Percentiles rank a stretch among this genome's conserved stretches.
Conservation (phyloP, 2,113 vertebrate species). For the sheep (Ovis aries) region ARS-UI_Ramb_v3.0 NC_056056.1:164181001-164181500, state of each 20-base stretch:
- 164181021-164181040: conserved; percentile 59
- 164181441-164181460: conserved; percentile 60
- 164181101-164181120: conserved; percentile 2
- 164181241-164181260: conserved; percentile 32
- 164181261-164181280: conserved; percentile 27
- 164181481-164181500: not conserved
- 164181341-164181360: conserved; percentile 34
- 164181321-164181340: not conserved
- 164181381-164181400: conserved; percentile 60
- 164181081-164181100: not conserved
- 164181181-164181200: conserved; percentile 27
- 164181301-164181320: conserved; percentile 37
- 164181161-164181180: conserved; percentile 26
- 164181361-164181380: conserved; percentile 28
- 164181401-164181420: conserved; percentile 69
- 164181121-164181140: not conserved
- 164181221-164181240: conserved; percentile 57
- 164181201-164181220: conserved; percentile 42
- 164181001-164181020: conserved; percentile 46
- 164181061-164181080: conserved; percentile 27
- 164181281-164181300: not conserved
- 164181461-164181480: conserved; percentile 5
- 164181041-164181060: conserved; percentile 46
- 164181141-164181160: conserved; percentile 8
- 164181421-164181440: conserved; percentile 60